Base-by-base conservation (phyloP, 2,888 invertebrate species). In the Timandra comae region DNA sequence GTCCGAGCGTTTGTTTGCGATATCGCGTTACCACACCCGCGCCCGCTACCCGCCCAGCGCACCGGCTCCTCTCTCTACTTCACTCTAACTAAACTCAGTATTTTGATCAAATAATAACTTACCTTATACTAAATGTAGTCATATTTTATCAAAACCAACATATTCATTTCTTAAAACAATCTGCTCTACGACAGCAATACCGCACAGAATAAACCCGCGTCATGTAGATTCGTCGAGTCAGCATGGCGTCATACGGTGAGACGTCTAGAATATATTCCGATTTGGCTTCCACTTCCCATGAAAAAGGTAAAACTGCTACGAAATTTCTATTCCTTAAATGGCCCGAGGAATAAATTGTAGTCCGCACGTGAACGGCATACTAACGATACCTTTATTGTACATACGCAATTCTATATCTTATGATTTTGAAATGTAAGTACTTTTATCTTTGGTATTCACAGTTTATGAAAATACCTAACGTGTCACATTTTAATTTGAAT, bases 1-100 rank as follows among this genome's bases (percentile, higher is more conserved):
- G 82, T 81, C 81, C 82, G 69, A 78, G 68, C 79, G 74, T 76
- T 82, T 85, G 81, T 84, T 82, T 84, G 80, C 68, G 54, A 68
- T 82, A 81, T 84, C 79, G 65, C 66, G 62, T 84, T 82, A 76
- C 84, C 53, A 56, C 53, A 56, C 56, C 55, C 55, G 59, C 52
- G 41, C 58, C 56, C 40, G n/a, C n/a, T n/a, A n/a, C n/a, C n/a
- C 59, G 55, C 58, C 55, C 41, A 57, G 48, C 50, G 42, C 40
- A 55, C 58, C 40, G 49, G 46, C 47, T 45, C 39, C 38, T 36
- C 21, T 38, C 36, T 23, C 27, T 24, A 35, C 4, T 12, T 20
- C 20, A 8, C 20, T 13, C 13, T 16, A 7, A 13, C 21, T 13
- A 20, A 29, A 29, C 12, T n/a, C n/a, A n/a, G n/a, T n/a, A n/a